Evolutionary conservation across 1,140 invertebrate genomes (phyloP).

Genomic region (Elymnias hypermnestra): DNA sequence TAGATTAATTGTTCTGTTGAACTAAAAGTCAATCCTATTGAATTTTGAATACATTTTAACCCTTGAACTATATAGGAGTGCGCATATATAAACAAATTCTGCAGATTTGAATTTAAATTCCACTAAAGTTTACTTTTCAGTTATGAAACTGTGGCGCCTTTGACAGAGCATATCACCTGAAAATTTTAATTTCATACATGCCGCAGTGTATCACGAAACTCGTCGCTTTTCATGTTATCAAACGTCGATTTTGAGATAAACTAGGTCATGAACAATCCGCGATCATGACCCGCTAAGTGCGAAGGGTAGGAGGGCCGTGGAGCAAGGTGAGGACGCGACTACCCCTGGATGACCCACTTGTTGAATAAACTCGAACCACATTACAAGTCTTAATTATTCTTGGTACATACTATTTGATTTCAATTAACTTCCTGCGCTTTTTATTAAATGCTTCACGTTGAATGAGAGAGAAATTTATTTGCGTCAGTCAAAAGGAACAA

Average conservation of each 20-base stretch:
- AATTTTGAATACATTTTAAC: no score
- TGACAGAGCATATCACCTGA: no score
- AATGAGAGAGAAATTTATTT: no score
- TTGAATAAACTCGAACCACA: conserved; percentile 61
- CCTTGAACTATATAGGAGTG: no score
- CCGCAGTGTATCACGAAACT: background rate
- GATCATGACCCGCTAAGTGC: conserved; percentile 53
- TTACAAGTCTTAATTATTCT: conserved; percentile 56
- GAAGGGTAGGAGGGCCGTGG: conserved; percentile 20
- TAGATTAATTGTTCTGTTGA: no score
- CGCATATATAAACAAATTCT: no score
- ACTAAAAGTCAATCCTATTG: no score
- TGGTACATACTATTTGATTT: background rate
- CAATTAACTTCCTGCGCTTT: background rate
- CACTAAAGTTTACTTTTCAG: no score
- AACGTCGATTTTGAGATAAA: conserved; percentile 53
- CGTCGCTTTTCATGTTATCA: conserved; percentile 12
- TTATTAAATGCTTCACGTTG: background rate
- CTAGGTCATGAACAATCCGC: conserved; percentile 62
- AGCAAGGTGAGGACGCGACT: conserved; percentile 22
- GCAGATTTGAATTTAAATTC: no score
- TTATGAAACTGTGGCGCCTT: no score
- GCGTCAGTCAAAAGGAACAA: no score
- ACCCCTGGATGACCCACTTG: conserved; percentile 66
- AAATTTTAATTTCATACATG: background rate